Conservation (phyloP, 2,113 vertebrate genomes). For the Mesoclemmys tuberculata region DNA sequence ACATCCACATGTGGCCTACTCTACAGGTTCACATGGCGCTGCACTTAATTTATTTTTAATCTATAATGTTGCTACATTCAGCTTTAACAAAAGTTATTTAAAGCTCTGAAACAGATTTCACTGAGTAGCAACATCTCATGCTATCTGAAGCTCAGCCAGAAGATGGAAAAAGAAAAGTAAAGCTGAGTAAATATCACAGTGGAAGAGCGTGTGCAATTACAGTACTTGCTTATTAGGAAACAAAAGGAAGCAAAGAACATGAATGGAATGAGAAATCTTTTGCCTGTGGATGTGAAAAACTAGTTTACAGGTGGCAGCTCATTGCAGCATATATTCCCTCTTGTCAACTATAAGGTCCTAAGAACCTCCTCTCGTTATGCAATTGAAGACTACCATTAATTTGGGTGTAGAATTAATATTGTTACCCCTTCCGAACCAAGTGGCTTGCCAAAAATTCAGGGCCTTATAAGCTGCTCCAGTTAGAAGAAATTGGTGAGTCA, state of each 20-base stretch:
- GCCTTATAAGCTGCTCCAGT: not conserved
- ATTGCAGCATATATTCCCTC: not conserved
- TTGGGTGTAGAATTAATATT: not conserved
- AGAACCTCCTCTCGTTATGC: not conserved
- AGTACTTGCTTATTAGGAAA: not conserved
- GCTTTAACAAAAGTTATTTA: not conserved
- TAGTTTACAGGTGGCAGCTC: not conserved
- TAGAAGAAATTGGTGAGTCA: not conserved
- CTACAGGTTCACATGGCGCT: not conserved
- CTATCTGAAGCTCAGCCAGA: not conserved
- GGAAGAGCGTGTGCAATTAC: not conserved
- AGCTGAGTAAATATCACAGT: not conserved
- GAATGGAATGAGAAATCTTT: not conserved
- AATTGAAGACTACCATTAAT: not conserved
- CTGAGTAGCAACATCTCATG: not conserved
- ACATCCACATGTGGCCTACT: not conserved
- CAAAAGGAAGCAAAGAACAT: not conserved
- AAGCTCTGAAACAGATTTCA: not conserved
- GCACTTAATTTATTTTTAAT: not conserved
- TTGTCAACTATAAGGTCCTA: not conserved
- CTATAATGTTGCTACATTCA: not conserved
- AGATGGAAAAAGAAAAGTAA: not conserved
- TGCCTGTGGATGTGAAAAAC: not conserved
- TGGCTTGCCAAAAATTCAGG: not conserved
- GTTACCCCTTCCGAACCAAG: not conserved